Conservation (phyloP, 2,797 vertebrate genomes). For the Gastrophryne carolinensis region DNA sequence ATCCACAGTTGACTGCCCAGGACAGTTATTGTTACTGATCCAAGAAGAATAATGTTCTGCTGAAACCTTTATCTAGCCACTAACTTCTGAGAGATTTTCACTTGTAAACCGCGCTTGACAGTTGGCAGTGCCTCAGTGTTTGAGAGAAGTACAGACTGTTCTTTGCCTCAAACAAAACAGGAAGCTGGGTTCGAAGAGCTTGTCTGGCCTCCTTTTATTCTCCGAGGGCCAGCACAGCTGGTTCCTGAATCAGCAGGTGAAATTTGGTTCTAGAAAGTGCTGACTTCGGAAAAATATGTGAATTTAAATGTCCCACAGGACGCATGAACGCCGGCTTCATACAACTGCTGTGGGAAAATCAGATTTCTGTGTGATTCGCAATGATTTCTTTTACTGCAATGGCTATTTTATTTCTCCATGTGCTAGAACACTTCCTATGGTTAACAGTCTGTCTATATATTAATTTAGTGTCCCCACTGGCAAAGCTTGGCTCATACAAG, state of each 20-base stretch:
- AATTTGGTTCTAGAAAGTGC: not conserved
- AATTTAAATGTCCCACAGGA: not conserved
- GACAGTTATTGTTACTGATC: not conserved
- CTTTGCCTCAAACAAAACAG: slow-evolving; percentile 51
- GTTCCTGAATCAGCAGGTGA: slow-evolving; percentile 17
- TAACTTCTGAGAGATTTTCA: slow-evolving; percentile 21
- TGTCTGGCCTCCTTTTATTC: slow-evolving; percentile 5
- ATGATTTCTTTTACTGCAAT: too few species aligned
- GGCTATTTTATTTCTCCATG: too few species aligned
- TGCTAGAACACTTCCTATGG: too few species aligned
- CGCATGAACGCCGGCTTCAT: not conserved
- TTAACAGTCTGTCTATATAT: too few species aligned
- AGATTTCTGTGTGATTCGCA: too few species aligned
- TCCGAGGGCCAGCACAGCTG: not conserved
- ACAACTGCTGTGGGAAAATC: too few species aligned
- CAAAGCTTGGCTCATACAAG: too few species aligned
- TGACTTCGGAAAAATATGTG: not conserved
- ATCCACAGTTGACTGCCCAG: not conserved
- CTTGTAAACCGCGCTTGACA: slow-evolving; percentile 21
- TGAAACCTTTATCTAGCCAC: not conserved
- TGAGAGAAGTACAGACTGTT: slow-evolving; percentile 47
- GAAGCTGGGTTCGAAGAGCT: slow-evolving; percentile 35
- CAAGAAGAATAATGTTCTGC: not conserved
- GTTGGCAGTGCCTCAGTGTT: slow-evolving; percentile 17
- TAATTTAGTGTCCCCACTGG: too few species aligned